phyloP scores from a whole-genome alignment of 1,140 invertebrate genomes.

The Lucilia sericata region DNA sequence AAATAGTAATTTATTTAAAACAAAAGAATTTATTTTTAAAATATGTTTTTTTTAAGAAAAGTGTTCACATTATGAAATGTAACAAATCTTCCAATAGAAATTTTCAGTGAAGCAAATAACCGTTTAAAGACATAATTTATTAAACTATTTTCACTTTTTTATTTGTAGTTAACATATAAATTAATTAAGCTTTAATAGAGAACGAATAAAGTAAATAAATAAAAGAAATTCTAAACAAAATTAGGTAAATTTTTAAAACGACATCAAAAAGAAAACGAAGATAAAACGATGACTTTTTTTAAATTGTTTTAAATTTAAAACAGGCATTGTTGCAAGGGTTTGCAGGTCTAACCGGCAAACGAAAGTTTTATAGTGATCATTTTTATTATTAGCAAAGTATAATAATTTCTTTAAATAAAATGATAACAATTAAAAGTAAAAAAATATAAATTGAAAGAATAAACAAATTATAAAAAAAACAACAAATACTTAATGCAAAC shows the following conservation, averaged over 20 bases:
- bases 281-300: background rate
- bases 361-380: background rate
- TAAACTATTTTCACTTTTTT: too few relatives aligned
- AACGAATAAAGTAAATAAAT: background rate
- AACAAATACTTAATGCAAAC: conserved; percentile 21
- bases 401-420: background rate
- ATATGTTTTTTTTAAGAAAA: background rate
- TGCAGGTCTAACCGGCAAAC: background rate
- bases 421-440: background rate
- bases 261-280: background rate
- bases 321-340: background rate
- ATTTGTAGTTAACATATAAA: background rate
- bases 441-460: background rate
- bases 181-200: conserved; percentile 32
- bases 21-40: background rate
- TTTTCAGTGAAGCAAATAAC: background rate
- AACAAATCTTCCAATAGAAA: background rate
- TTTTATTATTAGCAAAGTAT: background rate
- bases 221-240: background rate
- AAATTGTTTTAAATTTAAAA: conserved; percentile 47
- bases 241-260: conserved; percentile 19
- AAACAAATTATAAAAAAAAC: background rate
- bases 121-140: too few relatives aligned
- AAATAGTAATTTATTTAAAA: background rate
- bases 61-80: background rate